Conservation (phyloP, 2,888 invertebrate species). For the Agonopterix arenella region DNA sequence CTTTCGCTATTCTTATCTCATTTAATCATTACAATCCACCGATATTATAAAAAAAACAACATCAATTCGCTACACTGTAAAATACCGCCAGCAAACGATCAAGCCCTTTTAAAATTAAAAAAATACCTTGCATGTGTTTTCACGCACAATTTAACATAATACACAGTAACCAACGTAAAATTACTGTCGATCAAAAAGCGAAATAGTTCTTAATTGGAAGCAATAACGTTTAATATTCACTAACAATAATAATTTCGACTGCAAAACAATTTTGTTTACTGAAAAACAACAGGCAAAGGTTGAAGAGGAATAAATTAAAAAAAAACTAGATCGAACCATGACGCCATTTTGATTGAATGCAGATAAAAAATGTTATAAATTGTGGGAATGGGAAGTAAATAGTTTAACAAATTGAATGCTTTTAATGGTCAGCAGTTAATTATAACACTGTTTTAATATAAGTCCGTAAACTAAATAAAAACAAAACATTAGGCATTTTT, state of each 20-base stretch:
- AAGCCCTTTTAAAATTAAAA: conserved; percentile 1
- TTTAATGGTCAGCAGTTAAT: neutral
- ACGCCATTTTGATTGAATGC: conserved; percentile 7
- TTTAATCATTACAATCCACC: too few relatives aligned
- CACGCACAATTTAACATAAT: conserved; percentile 23
- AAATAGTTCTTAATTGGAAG: neutral
- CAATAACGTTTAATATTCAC: conserved; percentile 4
- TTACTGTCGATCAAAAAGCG: neutral
- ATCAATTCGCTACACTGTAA: conserved; percentile 7
- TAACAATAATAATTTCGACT: neutral
- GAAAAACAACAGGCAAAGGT: neutral
- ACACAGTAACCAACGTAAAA: conserved; percentile 7
- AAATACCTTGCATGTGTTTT: conserved; percentile 20
- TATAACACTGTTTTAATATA: neutral
- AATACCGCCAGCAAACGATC: conserved; percentile 12
- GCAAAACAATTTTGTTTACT: neutral
- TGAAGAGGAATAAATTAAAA: neutral
- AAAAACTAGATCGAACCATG: conserved; percentile 9
- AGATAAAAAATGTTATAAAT: conserved; percentile 8
- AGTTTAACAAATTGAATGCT: neutral
- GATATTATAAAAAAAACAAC: too few relatives aligned
- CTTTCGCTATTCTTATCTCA: too few relatives aligned
- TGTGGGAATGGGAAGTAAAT: neutral
- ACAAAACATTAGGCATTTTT: too few relatives aligned
- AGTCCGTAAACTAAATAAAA: too few relatives aligned